Evolutionary conservation across 1,140 invertebrate genomes (phyloP).

Genomic region (Eumaeus atala): DNA sequence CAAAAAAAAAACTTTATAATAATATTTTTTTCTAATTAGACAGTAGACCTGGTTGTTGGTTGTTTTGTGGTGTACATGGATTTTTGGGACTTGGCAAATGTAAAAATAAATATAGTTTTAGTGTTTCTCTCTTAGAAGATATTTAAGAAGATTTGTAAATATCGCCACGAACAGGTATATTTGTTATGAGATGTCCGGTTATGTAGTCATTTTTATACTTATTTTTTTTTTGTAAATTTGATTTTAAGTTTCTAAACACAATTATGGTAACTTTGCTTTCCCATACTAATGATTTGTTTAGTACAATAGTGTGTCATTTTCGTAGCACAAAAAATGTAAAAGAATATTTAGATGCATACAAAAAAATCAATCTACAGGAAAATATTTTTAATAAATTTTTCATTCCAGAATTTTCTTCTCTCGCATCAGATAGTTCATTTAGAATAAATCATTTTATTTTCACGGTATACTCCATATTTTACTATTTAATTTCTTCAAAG

Average conservation of each 20-base stretch:
- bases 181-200: conserved; percentile 8
- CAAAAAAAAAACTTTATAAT: conserved; percentile 43
- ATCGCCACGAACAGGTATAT: conserved; percentile 37
- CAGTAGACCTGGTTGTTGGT: conserved; percentile 41
- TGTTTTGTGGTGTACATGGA: conserved; percentile 42
- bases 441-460: no score
- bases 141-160: conserved; percentile 34
- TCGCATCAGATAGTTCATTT: no score
- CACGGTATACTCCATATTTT: no score
- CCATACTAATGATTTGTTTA: no score
- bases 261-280: conserved; percentile 7
- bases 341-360: no score
- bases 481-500: no score
- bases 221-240: conserved; percentile 13
- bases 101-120: conserved; percentile 37
- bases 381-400: no score
- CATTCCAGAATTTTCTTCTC: no score
- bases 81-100: conserved; percentile 32
- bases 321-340: background rate
- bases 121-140: conserved; percentile 42
- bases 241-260: background rate
- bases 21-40: conserved; percentile 38
- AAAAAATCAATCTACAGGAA: no score
- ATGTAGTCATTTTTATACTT: conserved; percentile 13
- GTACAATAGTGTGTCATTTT: background rate